phyloP scores from a whole-genome alignment of 2,113 vertebrate species.

The Candoia aspera region DNA sequence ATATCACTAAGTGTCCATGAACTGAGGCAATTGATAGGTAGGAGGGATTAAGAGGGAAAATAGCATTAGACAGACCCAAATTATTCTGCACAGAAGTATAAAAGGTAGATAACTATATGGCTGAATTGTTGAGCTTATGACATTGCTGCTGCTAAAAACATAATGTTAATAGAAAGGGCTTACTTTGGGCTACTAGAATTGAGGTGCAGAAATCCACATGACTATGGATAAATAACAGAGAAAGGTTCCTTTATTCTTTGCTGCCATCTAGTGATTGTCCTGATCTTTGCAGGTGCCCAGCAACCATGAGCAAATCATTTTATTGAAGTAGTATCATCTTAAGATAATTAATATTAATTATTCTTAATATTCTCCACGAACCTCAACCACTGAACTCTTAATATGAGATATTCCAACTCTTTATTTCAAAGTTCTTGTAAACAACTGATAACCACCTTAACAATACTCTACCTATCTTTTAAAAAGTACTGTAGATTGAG shows the following conservation, averaged over 20 bases:
- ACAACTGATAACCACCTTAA: not conserved
- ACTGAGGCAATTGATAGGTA: slow-evolving; percentile 45
- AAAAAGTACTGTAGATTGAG: not conserved
- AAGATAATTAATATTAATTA: not conserved
- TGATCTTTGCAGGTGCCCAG: not conserved
- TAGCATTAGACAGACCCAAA: slow-evolving; percentile 49
- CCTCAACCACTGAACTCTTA: not conserved
- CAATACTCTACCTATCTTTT: not conserved
- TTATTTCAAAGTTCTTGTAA: not conserved
- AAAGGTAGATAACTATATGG: slow-evolving; percentile 64
- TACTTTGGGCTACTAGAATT: not conserved
- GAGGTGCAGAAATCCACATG: not conserved
- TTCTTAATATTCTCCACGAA: not conserved
- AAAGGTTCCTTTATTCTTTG: not conserved
- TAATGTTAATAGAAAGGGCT: slow-evolving; percentile 45
- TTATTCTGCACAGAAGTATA: slow-evolving; percentile 54
- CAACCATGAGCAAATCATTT: not conserved
- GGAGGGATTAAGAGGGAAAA: slow-evolving; percentile 36
- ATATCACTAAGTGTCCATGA: slow-evolving; percentile 32
- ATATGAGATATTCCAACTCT: not conserved
- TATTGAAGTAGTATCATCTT: not conserved
- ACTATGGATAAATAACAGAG: not conserved
- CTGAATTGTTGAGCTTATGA: slow-evolving; percentile 58
- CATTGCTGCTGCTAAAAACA: slow-evolving; percentile 62
- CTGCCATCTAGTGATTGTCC: not conserved